Evolutionary conservation across 2,797 vertebrate genomes (phyloP), one percentile per base, ranked within the genome.

Genomic region (Gallinago solitaria): DNA sequence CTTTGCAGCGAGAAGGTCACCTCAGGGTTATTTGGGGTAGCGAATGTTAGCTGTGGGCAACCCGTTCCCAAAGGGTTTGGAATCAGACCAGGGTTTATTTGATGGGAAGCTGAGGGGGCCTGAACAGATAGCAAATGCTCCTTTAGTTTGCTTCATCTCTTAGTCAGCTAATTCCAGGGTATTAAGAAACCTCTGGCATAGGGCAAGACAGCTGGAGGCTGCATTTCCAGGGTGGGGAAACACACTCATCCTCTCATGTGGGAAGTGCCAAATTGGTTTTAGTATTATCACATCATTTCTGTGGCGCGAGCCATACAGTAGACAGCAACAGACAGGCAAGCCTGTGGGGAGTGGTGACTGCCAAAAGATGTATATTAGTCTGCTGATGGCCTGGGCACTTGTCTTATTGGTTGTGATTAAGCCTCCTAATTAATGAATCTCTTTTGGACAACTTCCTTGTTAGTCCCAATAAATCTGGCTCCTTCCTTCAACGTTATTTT

Each of bases 1-100:
- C 67, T 95, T 96, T 96, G 82, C 82, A 95, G 39, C 0, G 6
- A 80, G 73, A 94, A 94, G 94, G 97, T 96, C 90, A 78, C 87
- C 69, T 76, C 14, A 1, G 91, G 84, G 90, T 94, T 90, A 88
- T 80, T 64, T 70, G 81, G 90, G 83, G 91, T 91, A 92, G 87
- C 79, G 93, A 95, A 96, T 54, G 90, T 95, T 95, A 95, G 95
- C 85, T 83, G 59, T 79, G 81, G 84, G 87, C 80, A 96, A 93
- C 89, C 30, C 30, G 2, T 96, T 97, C 95, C 95, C 95, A 97
- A 88, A 93, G 57, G 74, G 68, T 33, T 93, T 75, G 86, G 80
- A 96, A 95, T 81, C 87, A 87, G 73, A 90, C 82, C 71, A 67
- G 51, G 28, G 69, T 89, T 95, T 95, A 84, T 88, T 93, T 91